Evolutionary conservation across 2,888 invertebrate genomes (phyloP), one percentile per base, ranked within the genome.

Genomic region (Bugulina stolonifera): DNA sequence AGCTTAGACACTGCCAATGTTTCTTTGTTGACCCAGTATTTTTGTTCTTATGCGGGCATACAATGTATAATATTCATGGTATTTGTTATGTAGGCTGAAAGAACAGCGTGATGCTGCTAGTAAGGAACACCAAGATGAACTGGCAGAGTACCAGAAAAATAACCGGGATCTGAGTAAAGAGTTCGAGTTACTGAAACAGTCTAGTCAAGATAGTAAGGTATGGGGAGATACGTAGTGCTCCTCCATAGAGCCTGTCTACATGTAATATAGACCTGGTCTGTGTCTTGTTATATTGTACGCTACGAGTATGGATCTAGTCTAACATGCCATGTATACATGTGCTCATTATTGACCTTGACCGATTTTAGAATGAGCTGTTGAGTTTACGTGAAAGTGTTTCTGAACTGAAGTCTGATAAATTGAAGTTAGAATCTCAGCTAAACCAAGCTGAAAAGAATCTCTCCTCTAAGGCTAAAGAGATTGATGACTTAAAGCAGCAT

Each of bases 101-200:
- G 96, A 98, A 81, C 96, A 97, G 83, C 88, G 96, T 81, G 96
- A 97, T 81, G 89, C 95, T 78, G 93, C 94, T 57, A 96, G 97
- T 85, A 92, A 93, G 78, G 97, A 98, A 81, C 93, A 95, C 82
- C 92, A 93, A 78, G 97, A 97, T 85, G 97, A 98, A 84, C 88
- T 95, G 76, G 96, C 96, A 80, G 87, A 93, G 25, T 93, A 94
- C 82, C 93, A 94, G 83, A 89, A 94, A 78, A 93, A 94, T 84
- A 89, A 94, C 79, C 93, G 94, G 72, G 96, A 97, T 84, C 93
- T 81, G 18, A 82, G 81, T 27, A 64, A 64, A 32, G 64, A 64
- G 34, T 14, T 64, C 5, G 64, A 64, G 32, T 27, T 64, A n/a
- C 32, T 64, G 14, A 64, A 34, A 32, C 64, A 64, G 64, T 64